These are phyloP conservation scores for Mactra quadrangularis DNA, from an alignment of 1,140 invertebrate species.

Conservation along the genomic window DNA sequence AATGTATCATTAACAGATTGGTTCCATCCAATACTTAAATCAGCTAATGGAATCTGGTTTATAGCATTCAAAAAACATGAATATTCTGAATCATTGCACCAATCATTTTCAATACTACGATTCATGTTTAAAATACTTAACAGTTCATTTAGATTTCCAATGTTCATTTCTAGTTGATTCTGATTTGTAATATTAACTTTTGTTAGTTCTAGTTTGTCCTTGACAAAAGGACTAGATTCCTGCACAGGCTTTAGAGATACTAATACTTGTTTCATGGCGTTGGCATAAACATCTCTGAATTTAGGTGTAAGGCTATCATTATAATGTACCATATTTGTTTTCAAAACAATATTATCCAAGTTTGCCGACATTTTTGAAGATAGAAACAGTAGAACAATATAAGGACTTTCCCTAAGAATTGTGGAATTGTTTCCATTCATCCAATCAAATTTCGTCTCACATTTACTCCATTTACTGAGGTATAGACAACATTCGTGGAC, in stretches of 20 bases:
- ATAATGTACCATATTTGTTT: background rate
- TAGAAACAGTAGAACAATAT: slow-evolving; percentile 3
- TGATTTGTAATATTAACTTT: background rate
- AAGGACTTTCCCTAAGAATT: background rate
- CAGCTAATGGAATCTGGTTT: background rate
- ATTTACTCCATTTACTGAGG: slow-evolving; percentile 3
- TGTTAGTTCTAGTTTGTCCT: background rate
- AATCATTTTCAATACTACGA: background rate
- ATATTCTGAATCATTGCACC: slow-evolving; percentile 1
- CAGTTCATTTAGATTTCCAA: background rate
- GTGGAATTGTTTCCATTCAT: background rate
- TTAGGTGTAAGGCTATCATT: background rate
- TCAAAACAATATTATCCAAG: background rate
- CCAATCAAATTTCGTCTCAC: slow-evolving; percentile 10
- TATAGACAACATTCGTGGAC: background rate
- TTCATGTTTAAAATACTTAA: background rate
- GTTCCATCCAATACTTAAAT: no score
- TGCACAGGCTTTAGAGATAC: background rate
- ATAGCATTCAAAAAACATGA: background rate
- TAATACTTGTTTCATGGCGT: background rate
- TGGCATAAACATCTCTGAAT: slow-evolving; percentile 2
- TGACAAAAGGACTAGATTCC: background rate
- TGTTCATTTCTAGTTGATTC: slow-evolving; percentile 10
- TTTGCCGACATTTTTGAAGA: slow-evolving; percentile 18
- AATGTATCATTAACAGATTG: no score